phyloP scores from a whole-genome alignment of 2,888 invertebrate genomes.

The Dioctria linearis region DNA sequence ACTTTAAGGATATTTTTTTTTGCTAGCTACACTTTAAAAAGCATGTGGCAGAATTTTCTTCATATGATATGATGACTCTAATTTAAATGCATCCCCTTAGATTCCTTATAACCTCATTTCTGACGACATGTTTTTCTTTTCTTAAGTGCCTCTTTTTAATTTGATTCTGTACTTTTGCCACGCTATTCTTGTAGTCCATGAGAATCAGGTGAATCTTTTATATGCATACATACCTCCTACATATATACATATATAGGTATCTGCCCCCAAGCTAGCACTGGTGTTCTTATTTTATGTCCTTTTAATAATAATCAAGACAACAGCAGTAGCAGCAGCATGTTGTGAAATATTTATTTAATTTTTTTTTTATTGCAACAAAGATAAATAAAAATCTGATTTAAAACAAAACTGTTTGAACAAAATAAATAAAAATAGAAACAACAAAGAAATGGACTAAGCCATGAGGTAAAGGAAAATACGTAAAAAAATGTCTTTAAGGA shows the following conservation, averaged over 20 bases:
- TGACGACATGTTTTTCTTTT: neutral
- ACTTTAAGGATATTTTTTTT: neutral
- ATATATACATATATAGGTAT: neutral
- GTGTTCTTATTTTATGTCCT: neutral
- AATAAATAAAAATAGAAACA: neutral
- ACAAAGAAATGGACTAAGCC: neutral
- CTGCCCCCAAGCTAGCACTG: neutral
- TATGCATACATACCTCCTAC: no score
- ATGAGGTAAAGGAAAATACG: neutral
- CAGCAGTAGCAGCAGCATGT: neutral
- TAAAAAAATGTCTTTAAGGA: slow-evolving; percentile 32
- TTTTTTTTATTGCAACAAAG: slow-evolving; percentile 18
- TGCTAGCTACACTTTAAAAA: neutral
- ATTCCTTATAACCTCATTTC: neutral
- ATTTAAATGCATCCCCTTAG: neutral
- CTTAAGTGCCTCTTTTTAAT: neutral
- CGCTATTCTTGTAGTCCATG: neutral
- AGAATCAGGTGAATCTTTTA: neutral
- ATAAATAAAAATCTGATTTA: slow-evolving; percentile 18
- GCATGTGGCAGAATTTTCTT: neutral
- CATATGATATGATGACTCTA: neutral
- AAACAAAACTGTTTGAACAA: neutral
- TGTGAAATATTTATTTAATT: slow-evolving; percentile 10
- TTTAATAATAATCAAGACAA: no score
- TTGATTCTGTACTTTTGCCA: neutral